Percentiles rank a stretch among this genome's conserved stretches.
Conservation (phyloP, 2,888 invertebrate species). For the Oxyteleia sp. region DNA sequence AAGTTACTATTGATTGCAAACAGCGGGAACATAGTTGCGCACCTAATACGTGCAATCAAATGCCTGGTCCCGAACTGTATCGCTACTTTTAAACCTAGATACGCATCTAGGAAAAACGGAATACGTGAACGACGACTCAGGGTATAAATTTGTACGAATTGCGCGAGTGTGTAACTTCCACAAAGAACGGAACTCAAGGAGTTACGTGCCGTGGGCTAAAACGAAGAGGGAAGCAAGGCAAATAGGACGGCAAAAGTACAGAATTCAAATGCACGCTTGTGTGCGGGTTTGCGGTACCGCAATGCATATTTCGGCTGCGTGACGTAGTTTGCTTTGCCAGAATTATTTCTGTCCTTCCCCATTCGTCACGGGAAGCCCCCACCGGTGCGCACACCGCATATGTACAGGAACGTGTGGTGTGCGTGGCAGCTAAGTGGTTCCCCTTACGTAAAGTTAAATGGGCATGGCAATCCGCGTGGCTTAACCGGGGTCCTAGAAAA, state of each 20-base stretch:
- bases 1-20: no score
- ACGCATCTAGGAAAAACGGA: conserved; percentile 31
- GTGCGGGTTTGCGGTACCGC: conserved; percentile 26
- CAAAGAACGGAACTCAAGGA: conserved; percentile 56
- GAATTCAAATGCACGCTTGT: conserved; percentile 47
- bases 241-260: conserved; percentile 30
- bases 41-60: conserved; percentile 14
- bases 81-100: conserved; percentile 36
- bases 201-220: conserved; percentile 33
- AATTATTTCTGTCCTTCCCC: conserved; percentile 77
- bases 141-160: conserved; percentile 29
- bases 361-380: conserved; percentile 78
- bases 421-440: conserved; percentile 83
- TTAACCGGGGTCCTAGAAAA: conserved; percentile 81
- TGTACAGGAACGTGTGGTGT: conserved; percentile 81
- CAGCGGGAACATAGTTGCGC: no score
- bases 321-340: conserved; percentile 62
- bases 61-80: conserved; percentile 9
- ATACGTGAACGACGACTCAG: conserved; percentile 1
- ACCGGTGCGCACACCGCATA: conserved; percentile 77
- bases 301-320: conserved; percentile 69
- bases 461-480: conserved; percentile 82
- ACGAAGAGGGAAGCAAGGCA: conserved; percentile 13
- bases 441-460: conserved; percentile 85
- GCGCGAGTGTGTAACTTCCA: conserved; percentile 24